These are phyloP conservation scores for Therioaphis trifolii DNA, from an alignment of 2,888 invertebrate species.

Conservation along the genomic window DNA sequence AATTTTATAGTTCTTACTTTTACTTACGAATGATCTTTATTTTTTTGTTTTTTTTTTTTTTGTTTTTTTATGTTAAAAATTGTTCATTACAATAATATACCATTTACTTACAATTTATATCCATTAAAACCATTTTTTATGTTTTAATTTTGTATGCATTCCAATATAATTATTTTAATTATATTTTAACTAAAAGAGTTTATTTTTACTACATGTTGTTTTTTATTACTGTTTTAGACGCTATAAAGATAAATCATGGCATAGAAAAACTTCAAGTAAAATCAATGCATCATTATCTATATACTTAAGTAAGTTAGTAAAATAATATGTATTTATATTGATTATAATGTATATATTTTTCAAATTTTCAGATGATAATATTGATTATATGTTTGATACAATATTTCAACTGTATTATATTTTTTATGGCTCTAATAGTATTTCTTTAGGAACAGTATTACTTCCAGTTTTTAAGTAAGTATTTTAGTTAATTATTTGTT, in stretches of 20 bases:
- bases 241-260: slow-evolving; percentile 7
- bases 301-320: slow-evolving; percentile 32
- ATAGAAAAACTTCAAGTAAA: slow-evolving; percentile 44
- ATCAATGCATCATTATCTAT: slow-evolving; percentile 28
- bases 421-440: slow-evolving; percentile 25
- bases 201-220: neutral
- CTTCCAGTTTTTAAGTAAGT: slow-evolving; percentile 45
- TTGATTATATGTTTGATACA: slow-evolving; percentile 50
- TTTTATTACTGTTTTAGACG: slow-evolving; percentile 27
- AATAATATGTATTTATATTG: neutral
- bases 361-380: slow-evolving; percentile 30
- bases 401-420: slow-evolving; percentile 52
- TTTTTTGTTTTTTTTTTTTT: neutral
- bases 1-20: too few relatives aligned
- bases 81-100: neutral
- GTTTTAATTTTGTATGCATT: neutral
- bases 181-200: too few relatives aligned
- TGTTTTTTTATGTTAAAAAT: neutral
- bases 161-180: neutral
- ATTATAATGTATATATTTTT: slow-evolving; percentile 24
- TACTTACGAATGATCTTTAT: too few relatives aligned
- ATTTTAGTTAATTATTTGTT: neutral
- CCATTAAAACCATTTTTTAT: neutral
- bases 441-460: slow-evolving; percentile 28
- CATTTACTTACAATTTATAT: neutral